phyloP scores from a whole-genome alignment of 2,888 invertebrate species.

The Drosophila diplacantha region DNA sequence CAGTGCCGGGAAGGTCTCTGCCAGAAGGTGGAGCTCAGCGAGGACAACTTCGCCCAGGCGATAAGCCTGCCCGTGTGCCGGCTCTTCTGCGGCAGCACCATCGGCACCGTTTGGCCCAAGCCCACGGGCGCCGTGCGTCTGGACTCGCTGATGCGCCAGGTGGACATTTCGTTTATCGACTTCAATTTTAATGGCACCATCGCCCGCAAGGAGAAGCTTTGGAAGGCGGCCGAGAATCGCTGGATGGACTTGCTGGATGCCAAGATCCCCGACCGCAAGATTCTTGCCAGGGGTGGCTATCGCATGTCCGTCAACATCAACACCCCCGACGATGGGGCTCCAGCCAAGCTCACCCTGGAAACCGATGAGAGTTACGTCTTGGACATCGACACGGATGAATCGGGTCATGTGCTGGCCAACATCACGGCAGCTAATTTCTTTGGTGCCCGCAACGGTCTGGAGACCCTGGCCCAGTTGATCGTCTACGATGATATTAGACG shows the following conservation, averaged over 20 bases:
- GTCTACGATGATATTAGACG: slow-evolving; percentile 77
- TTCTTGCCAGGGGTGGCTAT: slow-evolving; percentile 77
- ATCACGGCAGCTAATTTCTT: slow-evolving; percentile 81
- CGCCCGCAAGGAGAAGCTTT: slow-evolving; percentile 63
- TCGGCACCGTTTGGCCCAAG: slow-evolving; percentile 79
- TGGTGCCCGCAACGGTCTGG: slow-evolving; percentile 82
- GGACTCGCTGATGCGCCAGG: slow-evolving; percentile 76
- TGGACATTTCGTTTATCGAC: slow-evolving; percentile 76
- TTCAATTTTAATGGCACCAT: slow-evolving; percentile 66
- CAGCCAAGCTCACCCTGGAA: slow-evolving; percentile 77
- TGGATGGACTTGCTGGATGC: slow-evolving; percentile 73
- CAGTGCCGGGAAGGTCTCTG: slow-evolving; percentile 73
- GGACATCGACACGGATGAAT: slow-evolving; percentile 55
- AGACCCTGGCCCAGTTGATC: slow-evolving; percentile 79
- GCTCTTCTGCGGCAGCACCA: slow-evolving; percentile 78
- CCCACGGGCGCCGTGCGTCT: slow-evolving; percentile 78
- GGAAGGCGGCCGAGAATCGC: slow-evolving; percentile 75
- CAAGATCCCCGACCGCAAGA: slow-evolving; percentile 68
- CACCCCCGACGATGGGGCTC: slow-evolving; percentile 57
- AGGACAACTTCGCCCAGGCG: slow-evolving; percentile 72
- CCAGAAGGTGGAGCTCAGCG: slow-evolving; percentile 72
- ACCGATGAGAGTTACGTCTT: slow-evolving; percentile 80
- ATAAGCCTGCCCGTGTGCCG: slow-evolving; percentile 79
- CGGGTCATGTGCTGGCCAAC: slow-evolving; percentile 78
- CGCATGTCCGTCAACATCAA: slow-evolving; percentile 76